Evolutionary conservation across 2,888 invertebrate genomes (phyloP), one percentile per base, ranked within the genome.

Genomic region (Stenotaenia linearis): DNA sequence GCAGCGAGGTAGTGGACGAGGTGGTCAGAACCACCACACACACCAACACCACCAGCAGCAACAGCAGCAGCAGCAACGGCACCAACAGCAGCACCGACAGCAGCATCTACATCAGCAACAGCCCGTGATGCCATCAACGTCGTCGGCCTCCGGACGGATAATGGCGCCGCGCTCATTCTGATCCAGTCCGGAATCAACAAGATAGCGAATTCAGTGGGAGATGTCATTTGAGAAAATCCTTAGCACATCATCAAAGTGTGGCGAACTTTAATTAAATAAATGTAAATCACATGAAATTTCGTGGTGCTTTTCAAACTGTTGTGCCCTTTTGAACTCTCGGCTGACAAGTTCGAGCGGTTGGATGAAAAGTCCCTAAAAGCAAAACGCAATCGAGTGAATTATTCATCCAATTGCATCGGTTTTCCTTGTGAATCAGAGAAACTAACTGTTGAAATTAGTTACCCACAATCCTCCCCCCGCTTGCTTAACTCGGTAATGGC

Each of bases 1-100:
- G 40, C 50, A 78, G 50, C 50, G 45, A 25, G 25, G 32, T 21
- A 35, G 35, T 37, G 37, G 77, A 32, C 32, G 45, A 4, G 78
- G 78, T 32, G 50, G 50, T 18, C 50, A 50, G 1, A n/a, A 18
- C 50, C n/a, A 50, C 50, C 50, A 50, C 21, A 50, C 50, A n/a
- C 45, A 45, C n/a, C 45, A 45, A 50, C 50, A 50, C 18, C 50
- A 45, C 4, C 45, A 45, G 2, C 45, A 45, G n/a, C 45, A 45
- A 18, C 45, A 45, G 18, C 45, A 40, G n/a, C 40, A 75, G 75
- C 75, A 30, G 75, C 75, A 37, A 23, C 76, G 76, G 76, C 37
- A 50, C 1, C 50, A 50, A 50, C 50, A 50, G 50, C 50, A 50
- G 50, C 50, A 50, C 50, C 50, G 50, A 50, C 50, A 50, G 50